Base-by-base conservation (phyloP, 1,140 invertebrate genomes). In the Xylocopa sonorina region DNA sequence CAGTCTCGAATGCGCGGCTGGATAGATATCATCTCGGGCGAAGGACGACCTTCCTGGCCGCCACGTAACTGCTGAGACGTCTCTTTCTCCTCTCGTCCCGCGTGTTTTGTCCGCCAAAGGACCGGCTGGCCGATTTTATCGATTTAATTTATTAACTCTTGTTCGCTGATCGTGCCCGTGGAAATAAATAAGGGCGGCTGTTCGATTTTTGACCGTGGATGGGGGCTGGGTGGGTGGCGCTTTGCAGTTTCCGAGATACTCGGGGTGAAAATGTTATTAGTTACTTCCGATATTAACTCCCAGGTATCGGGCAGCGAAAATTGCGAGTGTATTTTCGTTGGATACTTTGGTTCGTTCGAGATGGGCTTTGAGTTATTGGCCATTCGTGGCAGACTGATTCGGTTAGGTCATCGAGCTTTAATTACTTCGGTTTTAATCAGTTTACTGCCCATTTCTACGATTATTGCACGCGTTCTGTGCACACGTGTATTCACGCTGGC, bases 121-220 rank as follows among this genome's bases (percentile, higher is more conserved):
- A 46, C 41, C 18, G 24, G 12, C n/a, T 3, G 9, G 4, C 16
- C 24, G 62, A 75, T 66, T 64, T 55, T 66, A 66, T 66, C 60
- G 60, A 66, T 41, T 64, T 74, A 64, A 74, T 64, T 64, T 74
- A 63, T 41, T 50, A 43, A 74, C 58, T n/a, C 32, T 3, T 9
- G 34, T 27, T 41, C 46, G 34, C 18, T 9, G n/a, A 3, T 24
- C 48, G 63, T 32, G 29, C 2, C 12, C 3, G 3, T 32, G 29
- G 29, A 55, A 32, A 57, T 57, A 16, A 18, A 6, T 3, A 5
- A 18, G 14, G 10, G 29, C 32, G 29, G 12, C 18, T 57, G 18
- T 57, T 16, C 27, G 48, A 21, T 21, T 50, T 50, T 50, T 50
- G 43, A 14, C 2, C 43, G 43, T 46, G 12, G 1, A 46, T 46